Conservation (phyloP, 1,140 invertebrate genomes). For the Dendrolimus kikuchii region DNA sequence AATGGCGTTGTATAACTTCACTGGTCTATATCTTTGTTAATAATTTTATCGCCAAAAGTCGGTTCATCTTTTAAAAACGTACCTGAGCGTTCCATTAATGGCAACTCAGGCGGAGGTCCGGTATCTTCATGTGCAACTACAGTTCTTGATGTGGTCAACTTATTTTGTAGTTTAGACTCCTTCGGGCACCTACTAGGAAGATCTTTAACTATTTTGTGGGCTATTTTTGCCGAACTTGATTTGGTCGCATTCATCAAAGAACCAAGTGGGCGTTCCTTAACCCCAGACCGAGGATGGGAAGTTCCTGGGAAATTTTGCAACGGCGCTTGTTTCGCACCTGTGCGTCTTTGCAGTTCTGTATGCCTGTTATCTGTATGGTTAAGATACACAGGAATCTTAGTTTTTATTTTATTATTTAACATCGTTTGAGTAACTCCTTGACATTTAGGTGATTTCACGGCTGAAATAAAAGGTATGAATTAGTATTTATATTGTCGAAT, state of each 20-base stretch:
- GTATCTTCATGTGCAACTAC: conserved; percentile 12
- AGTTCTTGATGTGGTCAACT: not conserved
- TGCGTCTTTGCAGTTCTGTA: not conserved
- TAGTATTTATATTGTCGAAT: too few species aligned
- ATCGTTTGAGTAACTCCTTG: conserved; percentile 6
- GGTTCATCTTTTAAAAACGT: conserved; percentile 82
- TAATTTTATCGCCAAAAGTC: conserved; percentile 40
- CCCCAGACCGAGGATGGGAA: not conserved
- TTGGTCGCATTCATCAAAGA: conserved; percentile 57
- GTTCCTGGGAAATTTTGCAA: not conserved
- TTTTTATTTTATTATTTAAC: conserved; percentile 27
- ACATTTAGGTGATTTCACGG: conserved; percentile 23
- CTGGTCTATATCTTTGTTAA: conserved; percentile 30
- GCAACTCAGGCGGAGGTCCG: conserved; percentile 24
- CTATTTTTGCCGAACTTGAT: conserved; percentile 55
- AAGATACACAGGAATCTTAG: conserved; percentile 43
- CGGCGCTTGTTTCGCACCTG: not conserved
- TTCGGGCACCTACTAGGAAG: not conserved
- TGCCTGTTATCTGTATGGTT: conserved; percentile 17
- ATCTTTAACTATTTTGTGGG: conserved; percentile 35
- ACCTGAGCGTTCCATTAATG: conserved; percentile 74
- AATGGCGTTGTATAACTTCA: conserved; percentile 3
- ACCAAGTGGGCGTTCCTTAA: conserved; percentile 20
- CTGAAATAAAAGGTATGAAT: conserved; percentile 17
- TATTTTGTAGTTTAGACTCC: too few species aligned